Percentiles rank a stretch among this genome's conserved stretches.
Evolutionary conservation across 2,888 invertebrate genomes (phyloP).

Genomic region (Camptogramma bilineatum): DNA sequence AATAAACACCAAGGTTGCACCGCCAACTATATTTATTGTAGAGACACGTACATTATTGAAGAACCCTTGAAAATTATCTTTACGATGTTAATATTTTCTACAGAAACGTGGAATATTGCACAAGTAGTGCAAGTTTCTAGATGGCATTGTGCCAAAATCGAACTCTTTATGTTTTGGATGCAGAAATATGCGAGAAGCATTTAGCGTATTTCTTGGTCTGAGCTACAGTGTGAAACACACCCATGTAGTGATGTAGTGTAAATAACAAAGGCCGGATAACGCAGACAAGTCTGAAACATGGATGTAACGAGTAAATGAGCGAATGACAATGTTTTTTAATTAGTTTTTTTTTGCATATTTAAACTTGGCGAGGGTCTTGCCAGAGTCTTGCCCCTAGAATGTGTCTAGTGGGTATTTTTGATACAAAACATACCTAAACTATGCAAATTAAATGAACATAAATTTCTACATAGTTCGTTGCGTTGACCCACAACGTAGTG

Average conservation of each 20-base stretch:
- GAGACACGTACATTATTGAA: constrained; percentile 18
- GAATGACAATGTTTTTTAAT: constrained; percentile 13
- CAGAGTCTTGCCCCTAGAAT: neutral
- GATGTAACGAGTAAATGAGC: neutral
- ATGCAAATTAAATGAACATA: neutral
- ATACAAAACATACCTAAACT: neutral
- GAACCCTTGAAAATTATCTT: neutral
- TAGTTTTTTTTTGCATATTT: constrained; percentile 8
- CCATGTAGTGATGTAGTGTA: neutral
- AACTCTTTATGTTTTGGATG: constrained; percentile 9
- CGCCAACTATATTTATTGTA: neutral
- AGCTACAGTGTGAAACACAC: constrained; percentile 11
- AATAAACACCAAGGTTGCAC: constrained; percentile 21
- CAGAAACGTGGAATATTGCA: constrained; percentile 13
- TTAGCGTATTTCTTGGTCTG: constrained; percentile 13
- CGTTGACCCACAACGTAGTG: neutral
- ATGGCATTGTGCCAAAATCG: constrained; percentile 28
- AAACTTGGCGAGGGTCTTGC: neutral
- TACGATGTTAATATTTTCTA: neutral
- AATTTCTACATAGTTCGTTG: neutral
- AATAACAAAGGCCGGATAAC: constrained; percentile 20
- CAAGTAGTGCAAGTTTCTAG: constrained; percentile 1
- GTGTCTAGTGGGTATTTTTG: neutral
- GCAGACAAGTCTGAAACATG: constrained; percentile 10
- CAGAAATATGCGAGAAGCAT: constrained; percentile 22